phyloP scores from a whole-genome alignment of 2,888 invertebrate species.

The Acanthoscelides obtectus region DNA sequence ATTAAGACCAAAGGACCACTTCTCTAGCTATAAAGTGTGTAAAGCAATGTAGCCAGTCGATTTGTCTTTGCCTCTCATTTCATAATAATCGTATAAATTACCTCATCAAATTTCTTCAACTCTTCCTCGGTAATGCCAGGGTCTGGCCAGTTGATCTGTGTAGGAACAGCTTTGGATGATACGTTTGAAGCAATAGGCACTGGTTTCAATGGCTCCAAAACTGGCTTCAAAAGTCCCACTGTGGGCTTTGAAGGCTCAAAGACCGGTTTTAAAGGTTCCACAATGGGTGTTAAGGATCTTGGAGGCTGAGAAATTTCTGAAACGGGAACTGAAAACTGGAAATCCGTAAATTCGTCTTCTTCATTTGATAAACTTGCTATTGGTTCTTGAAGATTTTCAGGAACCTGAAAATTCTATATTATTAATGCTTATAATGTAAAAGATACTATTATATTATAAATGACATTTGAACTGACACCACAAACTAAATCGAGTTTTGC shows the following conservation, averaged over 20 bases:
- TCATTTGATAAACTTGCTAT: constrained; percentile 13
- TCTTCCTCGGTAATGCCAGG: constrained; percentile 52
- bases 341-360: constrained; percentile 46
- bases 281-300: constrained; percentile 8
- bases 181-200: constrained; percentile 14
- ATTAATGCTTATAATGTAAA: too few relatives aligned
- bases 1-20: too few relatives aligned
- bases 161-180: constrained; percentile 15
- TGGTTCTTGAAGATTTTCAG: background rate
- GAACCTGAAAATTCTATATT: background rate
- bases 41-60: too few relatives aligned
- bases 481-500: too few relatives aligned
- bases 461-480: too few relatives aligned
- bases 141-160: constrained; percentile 61
- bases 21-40: too few relatives aligned
- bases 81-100: too few relatives aligned
- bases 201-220: constrained; percentile 33
- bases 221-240: constrained; percentile 19
- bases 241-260: background rate
- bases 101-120: constrained; percentile 39
- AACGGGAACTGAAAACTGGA: constrained; percentile 33
- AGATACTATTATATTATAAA: too few relatives aligned
- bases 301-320: background rate
- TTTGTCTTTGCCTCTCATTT: too few relatives aligned
- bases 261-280: background rate